Evolutionary conservation across 2,113 vertebrate genomes (phyloP).

Genomic region (Synchiropus splendidus): DNA sequence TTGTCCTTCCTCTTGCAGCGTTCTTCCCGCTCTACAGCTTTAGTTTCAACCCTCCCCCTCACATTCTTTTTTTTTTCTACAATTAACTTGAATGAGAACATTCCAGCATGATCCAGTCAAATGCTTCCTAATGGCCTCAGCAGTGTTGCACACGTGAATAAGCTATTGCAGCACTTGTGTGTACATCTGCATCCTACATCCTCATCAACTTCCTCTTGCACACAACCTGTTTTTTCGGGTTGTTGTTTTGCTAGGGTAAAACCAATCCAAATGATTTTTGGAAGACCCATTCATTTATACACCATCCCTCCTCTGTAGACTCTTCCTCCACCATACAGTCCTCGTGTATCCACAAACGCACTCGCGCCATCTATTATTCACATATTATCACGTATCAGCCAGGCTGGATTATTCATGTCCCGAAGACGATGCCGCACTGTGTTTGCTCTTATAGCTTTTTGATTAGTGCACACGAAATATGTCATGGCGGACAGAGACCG

Average conservation of each 20-base stretch:
- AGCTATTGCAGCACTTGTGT: constrained; percentile 50
- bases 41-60: constrained; percentile 44
- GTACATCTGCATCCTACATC: not conserved
- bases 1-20: constrained; percentile 12
- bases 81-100: constrained; percentile 58
- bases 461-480: no score
- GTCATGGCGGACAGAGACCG: no score
- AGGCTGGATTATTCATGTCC: constrained; percentile 58
- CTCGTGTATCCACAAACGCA: constrained; percentile 45
- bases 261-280: constrained; percentile 37
- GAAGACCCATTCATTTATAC: no score
- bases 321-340: constrained; percentile 26
- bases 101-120: constrained; percentile 58
- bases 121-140: constrained; percentile 49
- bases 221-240: constrained; percentile 16
- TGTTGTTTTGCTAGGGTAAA: constrained; percentile 51
- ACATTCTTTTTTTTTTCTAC: constrained; percentile 16
- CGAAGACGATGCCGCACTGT: constrained; percentile 5
- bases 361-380: constrained; percentile 64
- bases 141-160: constrained; percentile 53
- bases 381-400: constrained; percentile 59
- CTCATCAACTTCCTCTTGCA: no score
- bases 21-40: constrained; percentile 34
- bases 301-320: constrained; percentile 30
- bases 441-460: not conserved